phyloP scores from a whole-genome alignment of 2,797 vertebrate genomes.

The Fistularia commersonii region DNA sequence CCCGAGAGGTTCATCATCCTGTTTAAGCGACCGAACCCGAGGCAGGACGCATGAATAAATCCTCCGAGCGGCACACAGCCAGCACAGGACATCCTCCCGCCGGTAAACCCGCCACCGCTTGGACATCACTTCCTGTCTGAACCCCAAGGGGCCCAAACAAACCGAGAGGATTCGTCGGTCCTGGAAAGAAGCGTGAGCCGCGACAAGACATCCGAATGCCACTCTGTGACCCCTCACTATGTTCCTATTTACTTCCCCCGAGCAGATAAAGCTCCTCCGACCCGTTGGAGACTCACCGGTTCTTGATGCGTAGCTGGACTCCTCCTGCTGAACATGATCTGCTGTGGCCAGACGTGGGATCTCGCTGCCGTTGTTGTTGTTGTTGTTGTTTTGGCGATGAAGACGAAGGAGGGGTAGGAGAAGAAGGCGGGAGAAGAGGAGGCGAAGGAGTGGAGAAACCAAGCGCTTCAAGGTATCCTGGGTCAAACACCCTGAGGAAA shows the following conservation, averaged over 20 bases:
- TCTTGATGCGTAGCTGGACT: conserved; percentile 55
- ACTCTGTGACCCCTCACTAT: no score
- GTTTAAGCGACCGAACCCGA: conserved; percentile 3
- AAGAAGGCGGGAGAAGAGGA: conserved; percentile 9
- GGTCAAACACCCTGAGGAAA: conserved; percentile 48
- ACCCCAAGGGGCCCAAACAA: not conserved
- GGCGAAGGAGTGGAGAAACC: conserved; percentile 14
- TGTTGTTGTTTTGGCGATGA: not conserved
- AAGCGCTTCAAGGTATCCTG: conserved; percentile 46
- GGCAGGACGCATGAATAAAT: conserved; percentile 15
- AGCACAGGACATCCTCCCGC: conserved; percentile 33
- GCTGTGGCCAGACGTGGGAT: conserved; percentile 5
- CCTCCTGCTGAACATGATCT: conserved; percentile 35
- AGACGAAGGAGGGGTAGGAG: conserved; percentile 19
- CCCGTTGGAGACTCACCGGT: conserved; percentile 38
- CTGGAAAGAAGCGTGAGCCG: no score
- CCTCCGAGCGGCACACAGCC: conserved; percentile 6
- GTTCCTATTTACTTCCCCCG: no score
- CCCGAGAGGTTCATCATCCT: not conserved
- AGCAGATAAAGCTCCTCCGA: no score
- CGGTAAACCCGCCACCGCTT: conserved; percentile 6
- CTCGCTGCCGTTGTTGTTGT: conserved; percentile 3
- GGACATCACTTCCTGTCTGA: conserved; percentile 27
- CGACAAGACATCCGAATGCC: no score
- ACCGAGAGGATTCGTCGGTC: not conserved